Base-by-base conservation (phyloP, 1,140 invertebrate genomes). In the Bathynomus jamesi region DNA sequence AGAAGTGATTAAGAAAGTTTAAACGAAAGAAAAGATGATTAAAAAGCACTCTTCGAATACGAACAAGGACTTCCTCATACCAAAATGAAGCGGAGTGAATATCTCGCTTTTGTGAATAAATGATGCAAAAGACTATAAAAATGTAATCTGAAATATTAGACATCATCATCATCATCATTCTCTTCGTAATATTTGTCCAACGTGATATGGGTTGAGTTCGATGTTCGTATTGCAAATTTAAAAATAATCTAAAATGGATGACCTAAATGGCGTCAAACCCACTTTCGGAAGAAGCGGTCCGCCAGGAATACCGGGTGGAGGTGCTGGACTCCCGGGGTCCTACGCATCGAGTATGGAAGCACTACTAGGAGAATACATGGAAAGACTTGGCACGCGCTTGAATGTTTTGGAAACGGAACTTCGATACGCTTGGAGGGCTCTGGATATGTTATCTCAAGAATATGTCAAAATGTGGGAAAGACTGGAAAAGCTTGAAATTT, bases 381-480 rank as follows among this genome's bases (percentile, higher is more conserved):
- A 94, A 79, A 87, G 92, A 69, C 85, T 96, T 62, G 90, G 90
- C 2, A 91, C 91, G 28, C 86, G 92, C 29, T 85, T 96, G 62
- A 91, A 89, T 78, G 89, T 93, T 61, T 85, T 96, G 13, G 93
- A 95, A 82, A 92, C 91, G 0, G 93, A 96, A 81, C 84, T 96
- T 24, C 90, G 92, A 76, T 94, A 93, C 79, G 93, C 93, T 0
- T 96, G 93, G 93, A 86, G 92, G 73, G 92, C 93, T 1, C 83
- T 96, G 67, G 93, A 95, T 80, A 85, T 95, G 40, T 86, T 96
- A 5, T 94, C 92, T 24, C 91, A 92, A 78, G 94, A 96, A 80
- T 96, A 95, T 79, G 90, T 94, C 17, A 92, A 93, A 80, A 96
- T 96, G 89, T 95, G 93, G 93, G 90, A 93, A 80, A 85, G 92